Evolutionary conservation across 2,888 invertebrate species (phyloP).

Genomic region (Brenthis daphne): DNA sequence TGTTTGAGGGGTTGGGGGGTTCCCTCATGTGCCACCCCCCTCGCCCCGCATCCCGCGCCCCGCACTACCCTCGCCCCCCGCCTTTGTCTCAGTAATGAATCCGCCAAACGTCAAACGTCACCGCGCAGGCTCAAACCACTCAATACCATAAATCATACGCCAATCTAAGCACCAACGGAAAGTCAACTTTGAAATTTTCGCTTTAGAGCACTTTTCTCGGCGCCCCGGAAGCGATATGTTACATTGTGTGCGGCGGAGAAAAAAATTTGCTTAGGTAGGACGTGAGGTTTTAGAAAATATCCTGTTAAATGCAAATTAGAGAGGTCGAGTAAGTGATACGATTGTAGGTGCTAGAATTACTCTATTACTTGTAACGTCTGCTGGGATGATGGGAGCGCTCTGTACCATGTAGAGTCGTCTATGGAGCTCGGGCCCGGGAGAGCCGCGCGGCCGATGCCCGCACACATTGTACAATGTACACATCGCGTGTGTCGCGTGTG

Average conservation of each 20-base stretch:
- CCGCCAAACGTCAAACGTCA: conserved; percentile 77
- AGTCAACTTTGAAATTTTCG: conserved; percentile 49
- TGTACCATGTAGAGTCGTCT: too few species aligned
- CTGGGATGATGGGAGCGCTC: not conserved
- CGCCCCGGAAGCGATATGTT: conserved; percentile 11
- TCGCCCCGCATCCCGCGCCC: conserved; percentile 40
- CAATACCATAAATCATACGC: conserved; percentile 66
- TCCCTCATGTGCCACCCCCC: conserved; percentile 48
- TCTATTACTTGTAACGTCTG: conserved; percentile 47
- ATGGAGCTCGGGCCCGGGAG: not conserved
- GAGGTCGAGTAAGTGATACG: conserved; percentile 60
- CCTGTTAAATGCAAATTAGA: conserved; percentile 72
- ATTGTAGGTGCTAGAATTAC: conserved; percentile 55
- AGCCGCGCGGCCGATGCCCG: not conserved
- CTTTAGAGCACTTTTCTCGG: conserved; percentile 35
- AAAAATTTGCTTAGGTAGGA: conserved; percentile 68
- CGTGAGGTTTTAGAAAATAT: conserved; percentile 69
- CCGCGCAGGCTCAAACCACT: conserved; percentile 67
- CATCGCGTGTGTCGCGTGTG: conserved; percentile 30
- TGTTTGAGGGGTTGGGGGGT: conserved; percentile 39
- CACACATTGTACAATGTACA: conserved; percentile 8
- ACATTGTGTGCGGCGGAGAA: conserved; percentile 29
- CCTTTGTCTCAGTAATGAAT: conserved; percentile 81
- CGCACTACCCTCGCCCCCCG: conserved; percentile 46
- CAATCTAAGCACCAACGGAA: conserved; percentile 56